Evolutionary conservation across 2,888 invertebrate genomes (phyloP), one percentile per base, ranked within the genome.

Genomic region (Xestoiulus laeticollis): DNA sequence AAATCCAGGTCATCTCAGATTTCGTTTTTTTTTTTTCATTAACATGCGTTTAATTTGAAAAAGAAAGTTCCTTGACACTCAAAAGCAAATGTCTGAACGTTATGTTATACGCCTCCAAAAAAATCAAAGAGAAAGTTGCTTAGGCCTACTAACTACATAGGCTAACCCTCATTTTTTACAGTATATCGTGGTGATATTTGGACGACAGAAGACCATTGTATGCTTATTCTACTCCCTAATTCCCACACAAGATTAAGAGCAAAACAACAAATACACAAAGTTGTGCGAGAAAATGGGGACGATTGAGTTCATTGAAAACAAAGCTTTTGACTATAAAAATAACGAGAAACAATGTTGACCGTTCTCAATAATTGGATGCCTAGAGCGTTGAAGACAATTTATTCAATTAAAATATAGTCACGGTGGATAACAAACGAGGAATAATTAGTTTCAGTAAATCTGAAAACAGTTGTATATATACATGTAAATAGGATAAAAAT

Each of bases 281-380:
- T 48, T 48, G 48, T 14, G 48, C 48, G 48, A 48, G n/a, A 59
- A n/a, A 59, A 59, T n/a, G 53, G n/a, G 53, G 53, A 59, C 53
- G n/a, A n/a, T 59, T 59, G n/a, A 59, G n/a, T n/a, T 59, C 53
- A 59, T 59, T 59, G 53, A 59, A 59, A 59, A n/a, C 53, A 59
- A 59, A 59, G n/a, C 53, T 59, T n/a, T n/a, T 0, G 6, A 59
- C 16, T 5, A n/a, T n/a, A 59, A n/a, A 59, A 59, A n/a, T 6
- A 6, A 59, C 19, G 8, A 48, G 38, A 8, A 38, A 48, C 19
- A 14, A 0, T 16, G 48, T 48, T 48, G 48, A 48, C 48, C 53
- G 53, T n/a, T n/a, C 53, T n/a, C 53, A 59, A 59, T n/a, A 59
- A n/a, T n/a, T 59, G 53, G 19, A 1, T 48, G 19, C 48, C 48